Evolutionary conservation across 2,888 invertebrate genomes (phyloP), one percentile per base, ranked within the genome.

Genomic region (Drosophila sordidapex): DNA sequence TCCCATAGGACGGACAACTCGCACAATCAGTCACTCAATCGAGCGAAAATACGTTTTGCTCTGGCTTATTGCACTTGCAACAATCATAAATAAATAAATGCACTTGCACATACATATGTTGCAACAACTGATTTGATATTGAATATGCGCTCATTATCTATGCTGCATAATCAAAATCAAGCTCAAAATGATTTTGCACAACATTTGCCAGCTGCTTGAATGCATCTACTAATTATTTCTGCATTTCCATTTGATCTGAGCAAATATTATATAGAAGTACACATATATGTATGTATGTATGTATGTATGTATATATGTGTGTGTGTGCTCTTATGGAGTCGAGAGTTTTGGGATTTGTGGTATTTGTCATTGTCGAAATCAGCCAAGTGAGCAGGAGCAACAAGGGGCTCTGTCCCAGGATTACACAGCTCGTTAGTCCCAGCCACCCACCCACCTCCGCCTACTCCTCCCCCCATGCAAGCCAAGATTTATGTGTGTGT

Each of bases 401-500:
- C 40, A 58, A 61, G 29, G 66, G 18, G 46, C 15, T 46, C 15
- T 46, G 46, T 46, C 4, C 11, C 40, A 51, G 69, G 31, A 38
- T 51, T 29, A 51, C 18, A 56, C 38, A 46, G 68, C 58, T 36
- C 49, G 35, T 51, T 49, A 48, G 49, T n/a, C 21, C 18, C 40
- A 13, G 4, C 27, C 15, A 6, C 18, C 46, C 29, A 27, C 4
- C 29, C 57, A 31, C 10, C 57, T 21, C 31, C 31, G 40, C 21
- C 15, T 57, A 43, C 43, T 21, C 25, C 46, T 15, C 46, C 46
- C 46, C 2, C 25, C n/a, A 40, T n/a, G 11, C n/a, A 15, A 56
- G 66, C 60, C 53, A 75, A 89, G 90, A 85, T 89, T 89, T 85
- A 89, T 89, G 89, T 87, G 53, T 58, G 58, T 54, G 4, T 27